A percentile compares a stretch with the other conserved stretches of the same genome.
These are phyloP conservation scores for Propsilocerus akamusi DNA, from an alignment of 1,140 invertebrate species.

Conservation along the genomic window DNA sequence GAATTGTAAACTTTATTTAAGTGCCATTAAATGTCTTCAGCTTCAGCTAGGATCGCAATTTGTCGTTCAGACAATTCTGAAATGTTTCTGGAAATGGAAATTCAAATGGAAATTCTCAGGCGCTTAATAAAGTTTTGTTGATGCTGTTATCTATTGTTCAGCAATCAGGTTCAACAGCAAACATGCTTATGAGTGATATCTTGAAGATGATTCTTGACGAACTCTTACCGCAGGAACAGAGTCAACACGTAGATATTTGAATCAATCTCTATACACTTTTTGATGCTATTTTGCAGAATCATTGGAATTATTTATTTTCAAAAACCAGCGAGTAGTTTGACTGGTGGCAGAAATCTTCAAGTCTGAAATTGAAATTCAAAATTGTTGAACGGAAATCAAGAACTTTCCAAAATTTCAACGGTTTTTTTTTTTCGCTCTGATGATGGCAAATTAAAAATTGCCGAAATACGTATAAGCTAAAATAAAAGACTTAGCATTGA, in stretches of 20 bases:
- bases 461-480: no score
- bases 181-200: constrained; percentile 47
- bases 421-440: no score
- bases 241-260: constrained; percentile 29
- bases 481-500: no score
- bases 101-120: constrained; percentile 12
- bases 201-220: constrained; percentile 54
- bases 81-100: constrained; percentile 19
- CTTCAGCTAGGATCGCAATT: constrained; percentile 19
- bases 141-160: constrained; percentile 59
- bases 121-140: constrained; percentile 36
- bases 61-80: constrained; percentile 22
- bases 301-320: constrained; percentile 80
- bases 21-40: constrained; percentile 20
- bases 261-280: constrained; percentile 32
- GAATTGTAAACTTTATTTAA: constrained; percentile 19
- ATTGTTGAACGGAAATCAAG: no score
- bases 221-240: constrained; percentile 32
- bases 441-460: no score
- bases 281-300: constrained; percentile 49
- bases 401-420: no score
- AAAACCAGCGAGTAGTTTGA: constrained; percentile 32
- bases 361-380: no score
- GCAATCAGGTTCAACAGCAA: constrained; percentile 42
- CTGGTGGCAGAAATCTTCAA: constrained; percentile 12